These are phyloP conservation scores for human DNA, from an alignment of 2,113 vertebrate genomes.

Conservation along the genomic window GRCh38 chr3:33155001-33155500, in stretches of 20 bases:
- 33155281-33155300: background rate
- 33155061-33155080: background rate
- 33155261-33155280: background rate
- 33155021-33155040: background rate
- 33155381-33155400: background rate
- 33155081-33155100: background rate
- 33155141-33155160: background rate
- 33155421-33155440: background rate
- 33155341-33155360: background rate
- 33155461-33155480: background rate
- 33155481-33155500: background rate
- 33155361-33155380: background rate
- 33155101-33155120: background rate
- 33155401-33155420: background rate
- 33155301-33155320: background rate
- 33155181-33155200: background rate
- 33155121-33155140: background rate
- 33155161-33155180: background rate
- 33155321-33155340: background rate
- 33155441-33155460: background rate
- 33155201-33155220: background rate
- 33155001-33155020: background rate
- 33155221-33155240: background rate
- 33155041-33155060: background rate
- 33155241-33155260: background rate